phyloP scores from a whole-genome alignment of 2,797 vertebrate species.

The Poecilia wingei region DNA sequence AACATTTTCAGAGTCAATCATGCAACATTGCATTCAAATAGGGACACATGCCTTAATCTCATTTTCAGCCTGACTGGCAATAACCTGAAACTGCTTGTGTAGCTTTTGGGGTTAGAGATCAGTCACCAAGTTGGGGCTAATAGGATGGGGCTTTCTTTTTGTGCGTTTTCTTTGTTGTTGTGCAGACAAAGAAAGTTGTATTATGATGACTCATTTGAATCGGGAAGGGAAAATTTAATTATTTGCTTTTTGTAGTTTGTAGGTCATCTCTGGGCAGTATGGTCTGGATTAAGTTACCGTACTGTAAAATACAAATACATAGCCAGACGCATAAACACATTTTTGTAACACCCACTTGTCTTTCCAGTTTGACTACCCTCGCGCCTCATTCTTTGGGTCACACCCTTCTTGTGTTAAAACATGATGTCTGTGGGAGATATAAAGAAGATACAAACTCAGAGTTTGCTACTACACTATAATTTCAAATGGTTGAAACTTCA shows the following conservation, averaged over 20 bases:
- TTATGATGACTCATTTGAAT: background rate
- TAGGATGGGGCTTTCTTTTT: constrained; percentile 10
- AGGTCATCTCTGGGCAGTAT: constrained; percentile 3
- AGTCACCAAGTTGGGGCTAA: constrained; percentile 22
- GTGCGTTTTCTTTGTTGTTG: constrained; percentile 1
- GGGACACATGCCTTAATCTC: background rate
- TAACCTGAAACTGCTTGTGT: constrained; percentile 13
- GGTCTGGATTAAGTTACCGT: constrained; percentile 29
- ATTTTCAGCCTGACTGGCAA: constrained; percentile 16
- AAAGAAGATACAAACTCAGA: constrained; percentile 11
- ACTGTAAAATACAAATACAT: constrained; percentile 44
- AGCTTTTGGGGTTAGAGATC: constrained; percentile 23
- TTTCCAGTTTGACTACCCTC: constrained; percentile 73
- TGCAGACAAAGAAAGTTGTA: constrained; percentile 24
- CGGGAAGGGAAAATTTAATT: background rate
- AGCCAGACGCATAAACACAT: constrained; percentile 41
- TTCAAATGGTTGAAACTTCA: background rate
- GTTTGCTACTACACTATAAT: constrained; percentile 18
- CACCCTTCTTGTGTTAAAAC: constrained; percentile 37
- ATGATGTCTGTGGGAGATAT: constrained; percentile 33
- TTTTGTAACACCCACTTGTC: constrained; percentile 66
- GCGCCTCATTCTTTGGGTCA: constrained; percentile 60
- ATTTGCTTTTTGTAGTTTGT: background rate
- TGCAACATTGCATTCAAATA: constrained; percentile 8
- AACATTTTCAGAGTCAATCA: constrained; percentile 13